Base-by-base conservation (phyloP, 1,140 invertebrate genomes). In the Listronotus bonariensis region DNA sequence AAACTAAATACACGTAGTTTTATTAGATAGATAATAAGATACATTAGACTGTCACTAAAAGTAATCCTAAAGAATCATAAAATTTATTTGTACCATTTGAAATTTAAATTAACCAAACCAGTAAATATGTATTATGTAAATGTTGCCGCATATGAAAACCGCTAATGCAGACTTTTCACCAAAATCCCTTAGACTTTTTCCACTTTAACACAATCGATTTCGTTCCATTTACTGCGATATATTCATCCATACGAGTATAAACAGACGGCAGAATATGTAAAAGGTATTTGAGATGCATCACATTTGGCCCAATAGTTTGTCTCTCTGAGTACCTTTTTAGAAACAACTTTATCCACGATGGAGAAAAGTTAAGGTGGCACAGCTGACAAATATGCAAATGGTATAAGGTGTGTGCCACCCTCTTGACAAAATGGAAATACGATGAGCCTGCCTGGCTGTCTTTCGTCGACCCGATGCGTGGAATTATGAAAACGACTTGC, bases 401-500 rank as follows among this genome's bases (percentile, higher is more conserved):
- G 52, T 48, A 60, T 52, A 65, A 71, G 71, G 72, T 68, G 65
- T 65, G 62, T 48, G 63, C 38, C 54, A 20, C 64, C 60, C 65
- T 56, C 55, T 53, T 68, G 67, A 65, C 72, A 69, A 75, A 76
- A 77, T 77, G 75, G 75, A 77, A 77, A 77, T 77, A 74, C 73
- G 72, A 77, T 74, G 75, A 74, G 73, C 49, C 61, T n/a, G 59
- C 67, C 60, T 57, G 52, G 53, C 38, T 72, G 68, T 74, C 70
- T 74, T 70, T 68, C 63, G 70, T 70, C 69, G 72, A 68, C 69
- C 72, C 75, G 77, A 76, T 77, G 76, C 75, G 74, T 73, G 74
- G 76, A 76, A 79, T 79, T 77, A 78, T 76, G 76, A 77, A 77
- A 79, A 77, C 74, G 76, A 79, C 76, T 77, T 76, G 74, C 73